phyloP scores from a whole-genome alignment of 1,140 invertebrate species.

The silkworm (Bombyx mori) region DNA sequence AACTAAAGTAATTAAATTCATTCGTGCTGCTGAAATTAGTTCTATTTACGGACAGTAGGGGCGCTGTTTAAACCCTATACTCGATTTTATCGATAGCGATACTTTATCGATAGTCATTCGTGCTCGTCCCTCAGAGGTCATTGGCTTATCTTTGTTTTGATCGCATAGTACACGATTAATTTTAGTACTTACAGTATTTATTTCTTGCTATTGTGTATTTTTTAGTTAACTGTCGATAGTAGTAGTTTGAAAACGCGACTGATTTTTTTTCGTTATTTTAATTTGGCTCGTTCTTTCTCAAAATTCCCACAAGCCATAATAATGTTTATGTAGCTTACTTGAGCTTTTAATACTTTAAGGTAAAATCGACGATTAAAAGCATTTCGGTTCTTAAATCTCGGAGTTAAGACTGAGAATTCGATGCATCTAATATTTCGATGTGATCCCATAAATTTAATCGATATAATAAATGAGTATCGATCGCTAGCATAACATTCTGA shows the following conservation, averaged over 20 bases:
- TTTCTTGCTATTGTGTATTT: slow-evolving; percentile 53
- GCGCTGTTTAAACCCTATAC: too few species aligned
- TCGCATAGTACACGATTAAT: slow-evolving; percentile 21
- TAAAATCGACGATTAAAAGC: background rate
- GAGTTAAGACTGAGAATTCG: slow-evolving; percentile 5
- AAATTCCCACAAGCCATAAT: slow-evolving; percentile 7
- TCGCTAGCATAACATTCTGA: too few species aligned
- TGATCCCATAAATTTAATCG: too few species aligned
- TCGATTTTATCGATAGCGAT: too few species aligned
- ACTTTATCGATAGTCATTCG: too few species aligned
- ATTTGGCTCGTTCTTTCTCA: background rate
- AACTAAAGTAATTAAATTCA: too few species aligned
- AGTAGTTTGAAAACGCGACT: slow-evolving; percentile 25
- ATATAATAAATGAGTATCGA: too few species aligned
- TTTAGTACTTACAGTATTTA: slow-evolving; percentile 70
- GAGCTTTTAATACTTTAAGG: background rate
- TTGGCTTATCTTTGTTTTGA: too few species aligned
- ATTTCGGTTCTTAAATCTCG: slow-evolving; percentile 4
- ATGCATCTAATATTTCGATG: background rate
- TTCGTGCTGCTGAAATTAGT: too few species aligned
- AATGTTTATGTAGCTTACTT: slow-evolving; percentile 2
- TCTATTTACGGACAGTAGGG: too few species aligned
- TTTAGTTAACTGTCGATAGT: slow-evolving; percentile 26
- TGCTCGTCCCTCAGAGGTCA: too few species aligned
- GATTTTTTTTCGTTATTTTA: slow-evolving; percentile 17